Conservation (phyloP, 1,140 invertebrate species). For the Galendromus occidentalis region DNA sequence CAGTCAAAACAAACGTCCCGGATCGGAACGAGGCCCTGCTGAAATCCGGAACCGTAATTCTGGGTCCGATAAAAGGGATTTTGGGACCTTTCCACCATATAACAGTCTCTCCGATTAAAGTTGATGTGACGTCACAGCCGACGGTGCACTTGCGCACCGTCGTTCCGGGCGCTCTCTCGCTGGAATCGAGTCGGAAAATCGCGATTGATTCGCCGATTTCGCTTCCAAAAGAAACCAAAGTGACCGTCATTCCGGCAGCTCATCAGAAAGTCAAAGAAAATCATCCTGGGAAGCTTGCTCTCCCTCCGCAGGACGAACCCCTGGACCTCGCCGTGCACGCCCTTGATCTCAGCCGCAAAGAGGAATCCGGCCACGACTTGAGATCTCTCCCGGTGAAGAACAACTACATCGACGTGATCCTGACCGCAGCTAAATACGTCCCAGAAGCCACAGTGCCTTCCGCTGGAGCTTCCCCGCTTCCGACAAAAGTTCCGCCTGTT, state of each 20-base stretch:
- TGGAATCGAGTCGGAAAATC: neutral
- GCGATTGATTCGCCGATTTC: neutral
- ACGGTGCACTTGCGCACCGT: neutral
- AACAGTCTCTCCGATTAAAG: neutral
- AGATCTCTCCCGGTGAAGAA: neutral
- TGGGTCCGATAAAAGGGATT: neutral
- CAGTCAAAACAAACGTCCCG: neutral
- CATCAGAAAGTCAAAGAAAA: constrained; percentile 4
- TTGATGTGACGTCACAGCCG: neutral
- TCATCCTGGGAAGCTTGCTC: neutral
- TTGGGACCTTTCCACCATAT: neutral
- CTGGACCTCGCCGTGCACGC: constrained; percentile 58
- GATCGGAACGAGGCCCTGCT: neutral
- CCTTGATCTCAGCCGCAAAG: constrained; percentile 64
- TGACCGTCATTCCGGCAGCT: constrained; percentile 7
- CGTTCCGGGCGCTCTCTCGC: neutral
- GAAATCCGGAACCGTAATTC: neutral
- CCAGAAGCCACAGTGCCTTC: constrained; percentile 8
- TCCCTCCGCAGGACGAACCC: constrained; percentile 33
- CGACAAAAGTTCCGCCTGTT: neutral
- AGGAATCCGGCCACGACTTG: constrained; percentile 22
- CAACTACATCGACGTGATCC: constrained; percentile 14
- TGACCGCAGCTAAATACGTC: constrained; percentile 16
- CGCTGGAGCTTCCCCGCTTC: neutral
- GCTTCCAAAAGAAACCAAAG: neutral